Conservation (phyloP, 2,113 vertebrate species). For the Dipodomys stephensi region DNA sequence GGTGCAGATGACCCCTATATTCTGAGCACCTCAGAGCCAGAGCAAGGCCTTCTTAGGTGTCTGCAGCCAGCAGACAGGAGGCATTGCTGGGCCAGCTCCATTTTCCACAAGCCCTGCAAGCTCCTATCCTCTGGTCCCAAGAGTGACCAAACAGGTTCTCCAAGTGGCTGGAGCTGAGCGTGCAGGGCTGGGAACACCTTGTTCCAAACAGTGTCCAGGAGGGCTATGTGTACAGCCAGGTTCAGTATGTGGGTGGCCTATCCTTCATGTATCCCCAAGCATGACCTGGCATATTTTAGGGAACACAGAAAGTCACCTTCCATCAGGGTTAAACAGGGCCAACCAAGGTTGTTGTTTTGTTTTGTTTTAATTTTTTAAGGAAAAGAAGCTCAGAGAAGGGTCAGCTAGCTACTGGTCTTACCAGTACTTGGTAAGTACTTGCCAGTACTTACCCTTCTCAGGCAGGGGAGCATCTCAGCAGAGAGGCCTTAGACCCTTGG, state of each 20-base stretch:
- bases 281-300: background rate
- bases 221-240: background rate
- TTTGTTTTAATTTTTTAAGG: background rate
- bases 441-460: background rate
- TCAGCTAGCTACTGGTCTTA: background rate
- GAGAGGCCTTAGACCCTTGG: rapidly evolving
- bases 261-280: background rate
- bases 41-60: background rate
- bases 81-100: background rate
- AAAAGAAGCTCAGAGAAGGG: background rate
- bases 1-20: background rate
- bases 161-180: background rate
- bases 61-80: background rate
- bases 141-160: slow-evolving; percentile 69
- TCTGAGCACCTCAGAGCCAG: background rate
- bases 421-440: no score
- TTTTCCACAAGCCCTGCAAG: background rate
- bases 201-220: background rate
- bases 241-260: background rate
- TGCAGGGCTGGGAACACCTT: slow-evolving; percentile 16
- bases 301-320: background rate
- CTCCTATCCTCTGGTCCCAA: background rate
- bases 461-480: background rate
- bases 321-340: background rate
- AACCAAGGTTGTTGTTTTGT: no score